phyloP scores from a whole-genome alignment of 2,888 invertebrate genomes.

The Standfussiana lucernea region DNA sequence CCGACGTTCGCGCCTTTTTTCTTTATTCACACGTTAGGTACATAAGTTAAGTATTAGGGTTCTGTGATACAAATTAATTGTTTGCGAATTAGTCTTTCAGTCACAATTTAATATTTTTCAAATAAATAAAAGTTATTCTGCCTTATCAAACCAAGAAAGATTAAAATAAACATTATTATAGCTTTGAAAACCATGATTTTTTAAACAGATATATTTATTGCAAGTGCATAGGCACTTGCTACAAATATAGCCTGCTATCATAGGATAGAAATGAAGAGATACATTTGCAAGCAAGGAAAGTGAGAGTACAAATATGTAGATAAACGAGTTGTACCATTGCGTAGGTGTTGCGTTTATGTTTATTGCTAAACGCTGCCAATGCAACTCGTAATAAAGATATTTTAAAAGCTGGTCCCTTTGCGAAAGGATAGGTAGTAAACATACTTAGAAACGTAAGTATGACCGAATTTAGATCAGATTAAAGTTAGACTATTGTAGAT shows the following conservation, averaged over 20 bases:
- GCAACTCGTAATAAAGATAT: slow-evolving; percentile 23
- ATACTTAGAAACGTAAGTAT: neutral
- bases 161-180: neutral
- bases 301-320: slow-evolving; percentile 23
- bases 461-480: neutral
- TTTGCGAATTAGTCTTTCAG: neutral
- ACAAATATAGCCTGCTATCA: too few species aligned
- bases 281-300: slow-evolving; percentile 16
- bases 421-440: neutral
- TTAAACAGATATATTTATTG: neutral
- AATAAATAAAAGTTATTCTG: neutral
- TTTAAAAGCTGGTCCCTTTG: neutral
- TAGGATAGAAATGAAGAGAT: slow-evolving; percentile 30
- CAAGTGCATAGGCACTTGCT: too few species aligned
- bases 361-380: slow-evolving; percentile 43
- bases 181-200: neutral
- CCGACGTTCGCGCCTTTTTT: slow-evolving; percentile 22
- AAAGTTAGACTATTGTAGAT: neutral
- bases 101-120: neutral
- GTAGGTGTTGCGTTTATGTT: slow-evolving; percentile 34
- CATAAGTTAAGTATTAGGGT: slow-evolving; percentile 36
- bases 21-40: slow-evolving; percentile 2
- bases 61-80: neutral
- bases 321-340: slow-evolving; percentile 30
- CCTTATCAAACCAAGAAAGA: neutral